A percentile compares a stretch with the other conserved stretches of the same genome.
Conservation (phyloP, 2,797 vertebrate species). For the Sebastes steindachneri region DNA sequence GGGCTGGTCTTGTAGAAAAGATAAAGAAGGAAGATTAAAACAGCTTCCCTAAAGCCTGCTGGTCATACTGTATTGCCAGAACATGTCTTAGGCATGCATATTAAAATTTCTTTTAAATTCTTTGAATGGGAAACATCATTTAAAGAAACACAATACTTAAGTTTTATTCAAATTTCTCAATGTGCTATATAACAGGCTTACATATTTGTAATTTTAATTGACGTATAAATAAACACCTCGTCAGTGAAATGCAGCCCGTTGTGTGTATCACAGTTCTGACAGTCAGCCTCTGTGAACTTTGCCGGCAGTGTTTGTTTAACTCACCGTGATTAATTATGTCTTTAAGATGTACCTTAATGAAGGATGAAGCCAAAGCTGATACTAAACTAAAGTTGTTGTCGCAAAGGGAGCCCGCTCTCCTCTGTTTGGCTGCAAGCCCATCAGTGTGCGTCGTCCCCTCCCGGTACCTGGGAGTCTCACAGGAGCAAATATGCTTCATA, state of each 20-base stretch:
- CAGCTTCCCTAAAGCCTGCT: background rate
- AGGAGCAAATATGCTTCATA: slow-evolving; percentile 63
- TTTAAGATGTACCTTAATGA: slow-evolving; percentile 19
- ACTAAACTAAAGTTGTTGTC: slow-evolving; percentile 3
- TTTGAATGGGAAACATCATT: background rate
- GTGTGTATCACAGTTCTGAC: background rate
- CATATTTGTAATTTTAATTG: background rate
- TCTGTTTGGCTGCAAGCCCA: slow-evolving; percentile 61
- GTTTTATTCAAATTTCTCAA: background rate
- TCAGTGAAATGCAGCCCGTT: slow-evolving; percentile 1
- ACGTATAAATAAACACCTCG: background rate
- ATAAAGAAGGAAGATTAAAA: background rate
- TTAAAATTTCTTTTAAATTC: background rate
- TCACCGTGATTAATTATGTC: slow-evolving; percentile 10
- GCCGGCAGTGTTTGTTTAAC: background rate
- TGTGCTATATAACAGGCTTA: background rate
- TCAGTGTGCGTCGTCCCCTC: slow-evolving; percentile 64
- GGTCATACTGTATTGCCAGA: background rate
- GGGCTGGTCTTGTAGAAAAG: background rate
- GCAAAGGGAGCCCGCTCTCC: slow-evolving; percentile 28
- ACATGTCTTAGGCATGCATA: background rate
- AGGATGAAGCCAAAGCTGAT: slow-evolving; percentile 19
- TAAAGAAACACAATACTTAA: background rate
- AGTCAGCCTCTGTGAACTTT: background rate
- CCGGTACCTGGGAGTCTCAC: slow-evolving; percentile 60